Evolutionary conservation across 2,113 vertebrate species (phyloP), one percentile per base, ranked within the genome.

Genomic region (Myotis yumanensis): DNA sequence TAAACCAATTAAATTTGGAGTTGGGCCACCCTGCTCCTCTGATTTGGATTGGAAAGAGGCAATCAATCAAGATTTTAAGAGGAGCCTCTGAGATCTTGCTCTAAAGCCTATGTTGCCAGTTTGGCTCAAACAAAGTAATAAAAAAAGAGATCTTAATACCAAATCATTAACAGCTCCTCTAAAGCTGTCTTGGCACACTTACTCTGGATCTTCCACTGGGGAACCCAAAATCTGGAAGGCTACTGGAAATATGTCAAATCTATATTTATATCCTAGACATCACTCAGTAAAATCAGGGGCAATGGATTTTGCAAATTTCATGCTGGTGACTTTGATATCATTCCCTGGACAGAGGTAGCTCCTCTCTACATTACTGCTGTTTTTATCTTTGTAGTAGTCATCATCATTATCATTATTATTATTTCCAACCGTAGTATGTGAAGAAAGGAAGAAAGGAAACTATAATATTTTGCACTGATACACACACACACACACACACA

Each of bases 401-500:
- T 6, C 25, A 62, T 77, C 59, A 88, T 77, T 51, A 88, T 52
- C 37, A 20, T 66, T 1, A 48, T 10, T 51, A 43, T 72, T 14
- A 4, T 62, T 76, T 90, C 52, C 28, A 85, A 51, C 28, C 76
- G 18, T 1, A 35, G 54, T 20, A 81, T 37, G 2, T 64, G 28
- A 94, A 66, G 8, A 84, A 93, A 94, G 15, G 35, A 46, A 82
- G 11, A 84, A 93, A 94, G 12, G 35, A 37, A 82, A 64, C 4
- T 35, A 80, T 2, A 52, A 1, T 86, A 77, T 80, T 82, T 90
- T 90, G 6, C 32, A 25, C 43, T 22, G 22, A 59, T 37, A 37
- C 37, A 43, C 5, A 43, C 37, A 68, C 51, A 82, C 11, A 69
- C 46, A 48, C 2, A 66, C 25, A 66, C 46, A 72, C 46, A 85